Evolutionary conservation across 2,888 invertebrate genomes (phyloP).

Genomic region (Rhagophthalmus giganteus): DNA sequence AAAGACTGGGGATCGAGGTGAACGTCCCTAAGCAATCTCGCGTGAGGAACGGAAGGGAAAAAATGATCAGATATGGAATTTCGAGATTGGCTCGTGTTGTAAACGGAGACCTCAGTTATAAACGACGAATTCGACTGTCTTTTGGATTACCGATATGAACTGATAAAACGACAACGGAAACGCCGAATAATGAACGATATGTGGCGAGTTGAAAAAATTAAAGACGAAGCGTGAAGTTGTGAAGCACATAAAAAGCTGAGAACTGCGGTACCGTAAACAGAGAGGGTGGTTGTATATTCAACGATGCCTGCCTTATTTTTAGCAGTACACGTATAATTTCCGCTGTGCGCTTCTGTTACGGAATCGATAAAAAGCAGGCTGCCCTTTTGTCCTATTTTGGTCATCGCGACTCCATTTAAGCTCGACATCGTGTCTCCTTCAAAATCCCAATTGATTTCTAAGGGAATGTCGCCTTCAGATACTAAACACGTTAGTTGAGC

Average conservation of each 20-base stretch:
- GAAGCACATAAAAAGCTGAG: conserved; percentile 37
- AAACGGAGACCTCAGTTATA: too few species aligned
- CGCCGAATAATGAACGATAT: too few species aligned
- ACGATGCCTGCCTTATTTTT: conserved; percentile 52
- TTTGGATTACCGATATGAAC: too few species aligned
- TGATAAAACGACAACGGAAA: too few species aligned
- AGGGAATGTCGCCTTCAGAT: conserved; percentile 62
- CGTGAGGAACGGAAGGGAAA: conserved; percentile 33
- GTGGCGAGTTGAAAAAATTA: not conserved
- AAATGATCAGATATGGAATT: conserved; percentile 25
- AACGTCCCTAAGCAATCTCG: conserved; percentile 48
- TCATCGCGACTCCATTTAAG: conserved; percentile 47
- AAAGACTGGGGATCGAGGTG: conserved; percentile 44
- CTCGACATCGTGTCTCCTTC: conserved; percentile 54
- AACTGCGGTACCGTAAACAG: conserved; percentile 52
- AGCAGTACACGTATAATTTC: conserved; percentile 55
- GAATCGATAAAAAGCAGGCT: conserved; percentile 54
- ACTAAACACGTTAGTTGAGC: conserved; percentile 73
- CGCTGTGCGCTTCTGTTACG: conserved; percentile 50
- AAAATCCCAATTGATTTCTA: conserved; percentile 61
- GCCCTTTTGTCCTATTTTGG: conserved; percentile 56
- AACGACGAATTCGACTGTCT: too few species aligned
- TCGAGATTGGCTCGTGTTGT: conserved; percentile 25
- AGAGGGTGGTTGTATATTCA: conserved; percentile 49
- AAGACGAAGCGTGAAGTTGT: conserved; percentile 3